Conservation (phyloP, 37 sponge, comb jelly and placozoan species). For the Chondrosia reniformis region DNA sequence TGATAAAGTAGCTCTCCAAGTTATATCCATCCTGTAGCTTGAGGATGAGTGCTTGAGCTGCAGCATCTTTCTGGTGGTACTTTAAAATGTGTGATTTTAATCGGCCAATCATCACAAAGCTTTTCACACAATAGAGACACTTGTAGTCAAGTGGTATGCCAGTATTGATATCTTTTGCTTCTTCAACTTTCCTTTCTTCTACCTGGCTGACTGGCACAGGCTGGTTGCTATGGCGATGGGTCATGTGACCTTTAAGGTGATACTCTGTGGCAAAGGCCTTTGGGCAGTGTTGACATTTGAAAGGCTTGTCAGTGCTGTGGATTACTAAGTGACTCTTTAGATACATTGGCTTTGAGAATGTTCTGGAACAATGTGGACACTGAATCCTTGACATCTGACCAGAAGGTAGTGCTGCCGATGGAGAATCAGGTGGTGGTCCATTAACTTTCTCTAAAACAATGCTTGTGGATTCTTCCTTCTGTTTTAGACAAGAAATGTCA, state of each 20-base stretch:
- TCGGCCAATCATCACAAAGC: not conserved
- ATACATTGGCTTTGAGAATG: not conserved
- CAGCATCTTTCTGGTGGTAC: not conserved
- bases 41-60: not conserved
- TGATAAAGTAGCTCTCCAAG: not conserved
- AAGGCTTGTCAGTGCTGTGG: slow-evolving; percentile 20
- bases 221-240: not conserved
- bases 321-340: not conserved
- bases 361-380: not conserved
- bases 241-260: slow-evolving; percentile 24
- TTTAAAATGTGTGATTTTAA: not conserved
- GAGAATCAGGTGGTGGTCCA: not conserved
- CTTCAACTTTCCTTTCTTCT: too few species aligned
- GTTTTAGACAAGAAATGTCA: too few species aligned
- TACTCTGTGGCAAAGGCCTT: slow-evolving; percentile 24
- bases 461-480: too few species aligned
- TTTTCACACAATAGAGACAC: not conserved
- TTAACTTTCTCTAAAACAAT: too few species aligned
- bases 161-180: not conserved
- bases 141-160: not conserved
- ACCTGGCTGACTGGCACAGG: not conserved
- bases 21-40: not conserved
- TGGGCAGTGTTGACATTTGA: slow-evolving; percentile 22
- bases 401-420: not conserved
- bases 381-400: not conserved